A percentile compares a stretch with the other conserved stretches of the same genome.
These are phyloP conservation scores for Galemys pyrenaicus DNA, from an alignment of 2,113 vertebrate species.

Conservation along the genomic window DNA sequence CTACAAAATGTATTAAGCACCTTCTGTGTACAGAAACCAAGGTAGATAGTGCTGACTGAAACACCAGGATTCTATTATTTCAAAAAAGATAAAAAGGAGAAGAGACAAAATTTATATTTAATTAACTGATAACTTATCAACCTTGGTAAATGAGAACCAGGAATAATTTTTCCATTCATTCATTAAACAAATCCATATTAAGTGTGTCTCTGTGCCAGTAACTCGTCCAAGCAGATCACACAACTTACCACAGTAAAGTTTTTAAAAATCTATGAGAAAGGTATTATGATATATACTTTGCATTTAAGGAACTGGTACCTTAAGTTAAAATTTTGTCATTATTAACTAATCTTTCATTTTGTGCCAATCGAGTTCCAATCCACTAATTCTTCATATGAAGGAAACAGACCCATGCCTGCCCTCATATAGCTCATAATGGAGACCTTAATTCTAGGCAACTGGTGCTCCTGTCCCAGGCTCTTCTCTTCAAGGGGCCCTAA, in stretches of 20 bases:
- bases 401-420: not conserved
- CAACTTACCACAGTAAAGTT: not conserved
- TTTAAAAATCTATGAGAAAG: slow-evolving; percentile 3
- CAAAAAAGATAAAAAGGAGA: not conserved
- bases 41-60: not conserved
- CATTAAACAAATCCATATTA: not conserved
- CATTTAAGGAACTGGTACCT: not conserved
- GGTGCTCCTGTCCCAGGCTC: not conserved
- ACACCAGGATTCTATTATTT: not conserved
- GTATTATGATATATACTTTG: not conserved
- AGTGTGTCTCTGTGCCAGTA: not conserved
- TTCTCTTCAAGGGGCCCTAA: not conserved
- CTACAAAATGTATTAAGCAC: not conserved
- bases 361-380: not conserved
- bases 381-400: not conserved
- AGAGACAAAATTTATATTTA: not conserved
- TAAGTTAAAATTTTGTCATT: not conserved
- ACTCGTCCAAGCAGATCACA: not conserved
- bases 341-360: not conserved
- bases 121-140: not conserved
- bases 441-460: not conserved
- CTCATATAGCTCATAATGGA: not conserved
- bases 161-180: not conserved
- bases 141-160: not conserved
- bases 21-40: not conserved